A percentile compares a stretch with the other conserved stretches of the same genome.
These are phyloP conservation scores for Tachuris rubrigastra DNA, from an alignment of 2,113 vertebrate genomes.

Conservation along the genomic window DNA sequence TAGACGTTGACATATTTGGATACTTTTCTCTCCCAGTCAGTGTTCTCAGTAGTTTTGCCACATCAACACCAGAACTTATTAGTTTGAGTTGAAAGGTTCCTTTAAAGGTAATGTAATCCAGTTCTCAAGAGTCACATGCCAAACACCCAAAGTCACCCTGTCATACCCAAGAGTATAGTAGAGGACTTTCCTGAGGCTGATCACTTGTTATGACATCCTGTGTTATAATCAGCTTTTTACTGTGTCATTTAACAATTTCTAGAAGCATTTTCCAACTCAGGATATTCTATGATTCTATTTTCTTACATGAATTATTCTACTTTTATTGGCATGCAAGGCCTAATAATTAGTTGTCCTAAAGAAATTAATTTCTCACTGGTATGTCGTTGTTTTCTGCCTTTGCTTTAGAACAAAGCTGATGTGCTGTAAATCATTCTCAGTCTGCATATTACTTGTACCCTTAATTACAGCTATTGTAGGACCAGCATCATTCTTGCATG, in stretches of 20 bases:
- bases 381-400: not conserved
- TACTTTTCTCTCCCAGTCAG: not conserved
- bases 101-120: not conserved
- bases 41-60: not conserved
- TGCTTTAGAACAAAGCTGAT: constrained; percentile 34
- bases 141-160: not conserved
- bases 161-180: not conserved
- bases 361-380: not conserved
- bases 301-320: not conserved
- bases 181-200: not conserved
- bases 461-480: constrained; percentile 47
- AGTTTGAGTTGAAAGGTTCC: not conserved
- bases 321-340: not conserved
- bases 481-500: not conserved
- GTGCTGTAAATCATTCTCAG: constrained; percentile 23
- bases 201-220: not conserved
- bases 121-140: accelerated
- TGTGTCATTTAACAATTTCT: not conserved
- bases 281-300: not conserved
- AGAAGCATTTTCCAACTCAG: not conserved
- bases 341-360: not conserved
- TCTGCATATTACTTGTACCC: not conserved
- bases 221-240: not conserved
- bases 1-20: not conserved
- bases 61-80: not conserved